These are phyloP conservation scores for Cynocephalus volans DNA, from an alignment of 2,113 vertebrate genomes.

Conservation along the genomic window DNA sequence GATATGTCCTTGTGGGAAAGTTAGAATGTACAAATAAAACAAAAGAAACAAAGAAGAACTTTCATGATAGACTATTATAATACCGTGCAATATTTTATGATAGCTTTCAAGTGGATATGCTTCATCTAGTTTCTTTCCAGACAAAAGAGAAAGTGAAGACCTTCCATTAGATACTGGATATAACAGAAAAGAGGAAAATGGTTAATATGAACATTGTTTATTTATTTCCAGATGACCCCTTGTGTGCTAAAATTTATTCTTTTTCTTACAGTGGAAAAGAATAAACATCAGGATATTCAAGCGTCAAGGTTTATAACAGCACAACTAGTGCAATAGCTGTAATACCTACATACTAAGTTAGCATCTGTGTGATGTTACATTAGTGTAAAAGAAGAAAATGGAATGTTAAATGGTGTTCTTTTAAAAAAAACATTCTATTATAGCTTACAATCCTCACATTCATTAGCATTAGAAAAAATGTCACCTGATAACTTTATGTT, in stretches of 20 bases:
- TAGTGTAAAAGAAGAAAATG: constrained; percentile 13
- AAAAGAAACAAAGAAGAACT: not conserved
- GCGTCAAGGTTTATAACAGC: not conserved
- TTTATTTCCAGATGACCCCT: not conserved
- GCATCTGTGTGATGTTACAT: not conserved
- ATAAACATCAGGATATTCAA: constrained; percentile 41
- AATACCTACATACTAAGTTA: not conserved
- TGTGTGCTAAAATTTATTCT: not conserved
- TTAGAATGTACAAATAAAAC: not conserved
- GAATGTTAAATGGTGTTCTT: not conserved
- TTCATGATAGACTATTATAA: not conserved
- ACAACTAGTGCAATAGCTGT: not conserved
- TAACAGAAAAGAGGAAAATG: not conserved
- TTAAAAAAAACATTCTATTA: not conserved
- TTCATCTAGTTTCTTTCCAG: not conserved
- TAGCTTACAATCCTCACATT: not conserved
- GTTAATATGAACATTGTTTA: not conserved
- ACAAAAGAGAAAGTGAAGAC: not conserved
- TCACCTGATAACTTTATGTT: not conserved
- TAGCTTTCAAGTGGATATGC: not conserved
- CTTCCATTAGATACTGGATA: not conserved
- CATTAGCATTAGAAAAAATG: not conserved
- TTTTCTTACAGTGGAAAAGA: constrained; percentile 11
- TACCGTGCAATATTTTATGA: not conserved
- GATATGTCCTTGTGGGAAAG: not conserved